These are phyloP conservation scores for Cuculus canorus DNA, from an alignment of 2,797 vertebrate genomes.

Conservation along the genomic window DNA sequence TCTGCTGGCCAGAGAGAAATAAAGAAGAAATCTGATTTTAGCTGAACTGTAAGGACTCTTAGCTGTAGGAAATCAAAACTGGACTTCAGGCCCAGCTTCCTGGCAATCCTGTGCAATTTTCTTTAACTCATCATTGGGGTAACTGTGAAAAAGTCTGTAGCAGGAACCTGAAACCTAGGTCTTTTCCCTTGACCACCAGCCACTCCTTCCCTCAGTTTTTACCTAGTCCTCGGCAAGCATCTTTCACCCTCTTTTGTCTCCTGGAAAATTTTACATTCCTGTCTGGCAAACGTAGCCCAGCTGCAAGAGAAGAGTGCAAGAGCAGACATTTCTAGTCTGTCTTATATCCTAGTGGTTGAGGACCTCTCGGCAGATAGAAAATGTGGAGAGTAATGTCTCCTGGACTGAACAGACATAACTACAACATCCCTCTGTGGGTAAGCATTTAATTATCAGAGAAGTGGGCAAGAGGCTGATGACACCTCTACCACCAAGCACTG, in stretches of 20 bases:
- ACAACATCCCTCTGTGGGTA: fast-evolving
- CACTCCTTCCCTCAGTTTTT: neutral
- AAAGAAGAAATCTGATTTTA: slow-evolving; percentile 37
- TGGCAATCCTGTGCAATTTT: neutral
- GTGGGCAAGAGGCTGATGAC: neutral
- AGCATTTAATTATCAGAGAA: neutral
- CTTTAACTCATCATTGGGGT: neutral
- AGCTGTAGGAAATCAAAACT: neutral
- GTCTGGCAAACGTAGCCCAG: neutral
- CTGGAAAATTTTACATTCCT: neutral
- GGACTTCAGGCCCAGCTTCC: neutral
- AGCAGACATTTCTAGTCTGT: neutral
- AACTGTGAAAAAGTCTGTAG: neutral
- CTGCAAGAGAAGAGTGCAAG: neutral
- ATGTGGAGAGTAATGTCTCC: neutral
- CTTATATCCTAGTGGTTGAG: neutral
- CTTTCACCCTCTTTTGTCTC: neutral
- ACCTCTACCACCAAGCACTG: fast-evolving
- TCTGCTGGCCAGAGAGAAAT: neutral
- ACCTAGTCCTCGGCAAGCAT: neutral
- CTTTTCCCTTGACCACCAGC: neutral
- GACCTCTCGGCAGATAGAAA: neutral
- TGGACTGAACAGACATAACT: neutral
- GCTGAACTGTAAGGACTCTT: neutral
- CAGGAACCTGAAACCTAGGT: neutral